Conservation (phyloP, 2,888 invertebrate genomes). For the Fabriciana adippe region DNA sequence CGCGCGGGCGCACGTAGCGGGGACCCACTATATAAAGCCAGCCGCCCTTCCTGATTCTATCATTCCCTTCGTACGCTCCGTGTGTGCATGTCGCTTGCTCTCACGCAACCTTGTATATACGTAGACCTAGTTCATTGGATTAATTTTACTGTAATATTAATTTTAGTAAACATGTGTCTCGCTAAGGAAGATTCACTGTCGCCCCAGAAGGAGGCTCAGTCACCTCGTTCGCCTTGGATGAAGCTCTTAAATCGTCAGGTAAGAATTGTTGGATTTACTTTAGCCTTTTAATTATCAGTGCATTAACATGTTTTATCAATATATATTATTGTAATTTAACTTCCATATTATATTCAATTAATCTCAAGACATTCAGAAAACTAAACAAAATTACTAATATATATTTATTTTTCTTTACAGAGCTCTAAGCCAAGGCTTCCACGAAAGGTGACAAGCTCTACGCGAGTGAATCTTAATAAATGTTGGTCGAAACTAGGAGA, state of each 20-base stretch:
- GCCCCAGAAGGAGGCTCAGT: slow-evolving; percentile 67
- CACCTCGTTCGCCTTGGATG: slow-evolving; percentile 82
- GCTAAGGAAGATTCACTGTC: slow-evolving; percentile 74
- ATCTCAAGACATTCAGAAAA: too few relatives aligned
- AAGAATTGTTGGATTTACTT: slow-evolving; percentile 48
- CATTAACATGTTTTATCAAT: neutral
- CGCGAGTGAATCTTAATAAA: slow-evolving; percentile 84
- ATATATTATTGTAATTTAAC: neutral
- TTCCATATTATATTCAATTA: too few relatives aligned
- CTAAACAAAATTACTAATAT: too few relatives aligned
- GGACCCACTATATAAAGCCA: slow-evolving; percentile 67
- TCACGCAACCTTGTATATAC: slow-evolving; percentile 69
- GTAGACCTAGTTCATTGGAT: slow-evolving; percentile 59
- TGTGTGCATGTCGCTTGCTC: slow-evolving; percentile 64
- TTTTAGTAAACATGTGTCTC: slow-evolving; percentile 76
- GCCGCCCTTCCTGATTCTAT: slow-evolving; percentile 73
- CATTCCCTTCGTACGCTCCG: slow-evolving; percentile 74
- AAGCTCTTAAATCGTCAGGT: slow-evolving; percentile 82
- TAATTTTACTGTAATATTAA: slow-evolving; percentile 60
- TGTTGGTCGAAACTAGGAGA: slow-evolving; percentile 85
- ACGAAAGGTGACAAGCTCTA: slow-evolving; percentile 79
- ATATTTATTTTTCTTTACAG: slow-evolving; percentile 66
- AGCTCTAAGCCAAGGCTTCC: slow-evolving; percentile 81
- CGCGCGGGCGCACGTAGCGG: slow-evolving; percentile 42
- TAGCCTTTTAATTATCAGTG: neutral